Base-by-base conservation (phyloP, 2,888 invertebrate genomes). In the Frankliniella intonsa region DNA sequence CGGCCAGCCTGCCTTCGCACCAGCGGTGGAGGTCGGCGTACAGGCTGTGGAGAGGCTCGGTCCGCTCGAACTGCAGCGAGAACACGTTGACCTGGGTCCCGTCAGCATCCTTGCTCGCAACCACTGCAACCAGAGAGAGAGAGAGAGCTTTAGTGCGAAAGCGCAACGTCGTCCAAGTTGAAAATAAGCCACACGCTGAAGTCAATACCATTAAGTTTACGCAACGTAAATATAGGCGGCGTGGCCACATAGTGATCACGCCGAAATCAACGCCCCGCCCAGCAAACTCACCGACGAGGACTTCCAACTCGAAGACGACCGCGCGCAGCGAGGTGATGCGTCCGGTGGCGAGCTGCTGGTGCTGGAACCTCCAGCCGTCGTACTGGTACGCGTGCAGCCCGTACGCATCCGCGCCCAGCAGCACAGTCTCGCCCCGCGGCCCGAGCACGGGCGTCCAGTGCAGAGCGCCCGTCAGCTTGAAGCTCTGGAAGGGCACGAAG, bases 401-500 rank as follows among this genome's bases (percentile, higher is more conserved):
- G 69, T 7, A 5, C 2, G 69, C 25, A 25, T 25, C 25, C 11
- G 10, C 25, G 22, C 22, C 69, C 22, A 76, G 69, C 22, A 76
- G 69, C 22, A 22, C 69, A 7, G 25, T 25, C 69, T 76, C 69
- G 69, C 25, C 69, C 11, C 12, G 25, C 22, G 69, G 25, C 69
- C 69, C 69, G 69, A 76, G 25, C 12, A 76, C 9, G 38, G 69
- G 25, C 22, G 69, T 25, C 69, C 69, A 76, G 8, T 25, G 69
- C 69, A 25, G 25, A 8, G 69, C 69, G 10, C 69, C 69, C 25
- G 25, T 25, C 10, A 76, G 25, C 69, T 12, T 8, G 69, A 76
- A 22, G 69, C 69, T 76, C 69, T 76, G 69, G 69, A 76, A 76
- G 25, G 69, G 69, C 22, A 76, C 69, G 69, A 76, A 76, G 69